Conservation (phyloP, 2,113 vertebrate species). For the Nesospiza acunhae region DNA sequence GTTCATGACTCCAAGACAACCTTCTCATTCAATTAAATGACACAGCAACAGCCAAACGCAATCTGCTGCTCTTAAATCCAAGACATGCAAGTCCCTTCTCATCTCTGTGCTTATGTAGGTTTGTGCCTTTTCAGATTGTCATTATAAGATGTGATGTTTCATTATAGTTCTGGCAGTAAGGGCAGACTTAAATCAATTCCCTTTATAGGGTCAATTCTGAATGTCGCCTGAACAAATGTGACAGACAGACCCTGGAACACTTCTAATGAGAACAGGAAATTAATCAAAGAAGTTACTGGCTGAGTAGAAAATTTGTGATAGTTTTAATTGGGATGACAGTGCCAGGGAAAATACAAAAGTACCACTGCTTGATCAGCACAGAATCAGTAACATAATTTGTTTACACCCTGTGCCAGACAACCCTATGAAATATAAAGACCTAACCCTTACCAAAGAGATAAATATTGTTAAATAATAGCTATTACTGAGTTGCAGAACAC, state of each 20-base stretch:
- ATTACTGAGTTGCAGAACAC: neutral
- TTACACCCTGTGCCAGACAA: neutral
- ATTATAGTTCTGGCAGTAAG: neutral
- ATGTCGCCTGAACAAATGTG: neutral
- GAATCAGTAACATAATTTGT: neutral
- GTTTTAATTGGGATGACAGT: neutral
- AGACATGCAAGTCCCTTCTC: neutral
- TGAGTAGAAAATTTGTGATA: neutral
- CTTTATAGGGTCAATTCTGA: neutral
- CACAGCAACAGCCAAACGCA: neutral
- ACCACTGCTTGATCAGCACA: neutral
- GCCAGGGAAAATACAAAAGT: neutral
- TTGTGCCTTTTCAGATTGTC: neutral
- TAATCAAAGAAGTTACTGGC: neutral
- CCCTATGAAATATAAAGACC: neutral
- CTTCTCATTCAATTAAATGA: neutral
- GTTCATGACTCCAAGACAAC: neutral
- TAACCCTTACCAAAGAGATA: neutral
- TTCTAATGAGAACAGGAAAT: conserved; percentile 14
- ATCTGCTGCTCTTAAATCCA: neutral
- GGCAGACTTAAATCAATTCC: neutral
- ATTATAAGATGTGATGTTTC: neutral
- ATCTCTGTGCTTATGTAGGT: neutral
- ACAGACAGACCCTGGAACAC: neutral
- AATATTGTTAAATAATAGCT: conserved; percentile 1